Evolutionary conservation across 2,888 invertebrate genomes (phyloP), one percentile per base, ranked within the genome.

Genomic region (Hanleya hanleyi): DNA sequence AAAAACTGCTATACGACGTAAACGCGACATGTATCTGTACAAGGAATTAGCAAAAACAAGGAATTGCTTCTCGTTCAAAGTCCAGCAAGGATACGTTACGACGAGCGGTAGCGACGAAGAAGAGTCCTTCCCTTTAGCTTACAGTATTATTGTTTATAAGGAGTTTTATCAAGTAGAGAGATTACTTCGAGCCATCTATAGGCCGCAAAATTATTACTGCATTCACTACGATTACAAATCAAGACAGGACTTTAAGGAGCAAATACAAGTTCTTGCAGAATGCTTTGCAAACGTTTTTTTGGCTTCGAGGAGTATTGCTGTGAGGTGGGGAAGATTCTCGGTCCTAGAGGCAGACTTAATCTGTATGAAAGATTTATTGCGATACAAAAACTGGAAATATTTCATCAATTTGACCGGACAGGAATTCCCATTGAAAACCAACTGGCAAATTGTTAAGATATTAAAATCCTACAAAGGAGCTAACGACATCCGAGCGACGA

Each of bases 341-440:
- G 85, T 86, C 3, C 69, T 88, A 4, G 71, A 83, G 35, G 84
- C 88, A 2, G 87, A 87, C 67, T 71, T 87, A 41, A 74, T 76
- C 29, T 88, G 88, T 72, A 78, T 87, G 77, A 38, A 75, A 15
- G 84, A 84, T 38, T 71, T 87, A 7, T 29, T 81, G 35, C 66
- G 75, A 33, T 75, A 76, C 68, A 77, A 70, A 36, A 76, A 68
- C 35, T 89, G 89, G 89, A 82, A 83, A 66, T 89, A 89, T 71
- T 86, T 89, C 68, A 85, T 89, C 35, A 89, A 89, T 69, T 75
- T 89, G 38, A 87, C 87, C 0, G 88, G 86, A 1, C 87, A 87
- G 67, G 87, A 88, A 77, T 86, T 87, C 72, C 89, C 90, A 0
- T 71, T 88, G 26, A 85, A 84, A 69, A 88, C 87, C 4, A 89